These are phyloP conservation scores for Muraenolepis orangiensis DNA, from an alignment of 2,797 vertebrate species.

Conservation along the genomic window DNA sequence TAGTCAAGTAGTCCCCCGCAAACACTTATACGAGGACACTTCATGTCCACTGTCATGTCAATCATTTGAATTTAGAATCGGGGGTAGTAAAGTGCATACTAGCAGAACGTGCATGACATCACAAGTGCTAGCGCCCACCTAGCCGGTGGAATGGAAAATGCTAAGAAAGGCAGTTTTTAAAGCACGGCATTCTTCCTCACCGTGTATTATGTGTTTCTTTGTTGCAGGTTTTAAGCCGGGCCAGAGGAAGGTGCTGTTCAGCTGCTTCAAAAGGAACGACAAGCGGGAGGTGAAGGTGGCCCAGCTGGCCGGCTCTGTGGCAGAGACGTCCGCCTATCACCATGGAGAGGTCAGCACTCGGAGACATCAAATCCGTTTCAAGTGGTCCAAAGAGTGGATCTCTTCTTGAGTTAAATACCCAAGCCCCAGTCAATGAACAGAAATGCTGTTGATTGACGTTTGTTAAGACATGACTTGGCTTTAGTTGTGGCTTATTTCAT, in stretches of 20 bases:
- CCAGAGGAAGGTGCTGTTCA: slow-evolving; percentile 95
- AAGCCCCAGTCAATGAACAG: too few species aligned
- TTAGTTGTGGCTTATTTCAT: too few species aligned
- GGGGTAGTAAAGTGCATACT: neutral
- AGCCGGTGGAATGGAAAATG: too few species aligned
- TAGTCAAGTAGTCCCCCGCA: too few species aligned
- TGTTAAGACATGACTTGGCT: too few species aligned
- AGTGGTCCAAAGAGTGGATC: neutral
- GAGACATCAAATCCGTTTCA: neutral
- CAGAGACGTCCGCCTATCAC: slow-evolving; percentile 98
- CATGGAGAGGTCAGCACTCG: slow-evolving; percentile 87
- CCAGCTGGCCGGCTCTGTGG: slow-evolving; percentile 96
- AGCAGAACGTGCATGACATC: neutral
- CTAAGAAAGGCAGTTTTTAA: too few species aligned
- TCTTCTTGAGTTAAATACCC: too few species aligned
- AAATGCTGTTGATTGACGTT: too few species aligned
- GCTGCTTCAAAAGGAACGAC: slow-evolving; percentile 94
- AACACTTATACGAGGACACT: too few species aligned
- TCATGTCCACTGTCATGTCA: neutral
- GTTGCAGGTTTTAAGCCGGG: slow-evolving; percentile 91
- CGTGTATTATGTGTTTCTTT: neutral
- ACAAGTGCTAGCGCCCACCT: too few species aligned
- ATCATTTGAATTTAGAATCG: neutral
- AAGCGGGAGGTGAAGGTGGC: slow-evolving; percentile 98
- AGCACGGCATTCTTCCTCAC: too few species aligned